Evolutionary conservation across 2,888 invertebrate genomes (phyloP).

Genomic region (Cyrtodaria siliqua): DNA sequence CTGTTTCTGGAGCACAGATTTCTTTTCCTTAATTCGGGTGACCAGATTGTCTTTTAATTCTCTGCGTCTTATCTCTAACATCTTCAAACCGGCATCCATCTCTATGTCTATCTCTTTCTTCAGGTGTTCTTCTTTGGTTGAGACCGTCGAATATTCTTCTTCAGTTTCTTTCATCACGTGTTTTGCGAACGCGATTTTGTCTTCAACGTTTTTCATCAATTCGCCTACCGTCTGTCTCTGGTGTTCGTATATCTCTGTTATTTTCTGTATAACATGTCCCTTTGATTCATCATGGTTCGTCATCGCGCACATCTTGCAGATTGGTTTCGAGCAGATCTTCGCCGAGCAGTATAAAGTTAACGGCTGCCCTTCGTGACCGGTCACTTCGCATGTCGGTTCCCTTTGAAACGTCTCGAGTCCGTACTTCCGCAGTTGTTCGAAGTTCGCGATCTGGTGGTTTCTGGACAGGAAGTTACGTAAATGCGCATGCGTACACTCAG

Average conservation of each 20-base stretch:
- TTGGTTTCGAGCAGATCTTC: constrained; percentile 61
- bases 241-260: constrained; percentile 64
- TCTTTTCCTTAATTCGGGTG: constrained; percentile 64
- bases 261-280: constrained; percentile 61
- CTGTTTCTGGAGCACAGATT: constrained; percentile 64
- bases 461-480: constrained; percentile 69
- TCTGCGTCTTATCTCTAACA: constrained; percentile 64
- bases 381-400: constrained; percentile 58
- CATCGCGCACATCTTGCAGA: constrained; percentile 68
- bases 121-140: constrained; percentile 57
- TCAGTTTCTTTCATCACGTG: constrained; percentile 69
- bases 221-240: constrained; percentile 60
- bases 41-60: constrained; percentile 65
- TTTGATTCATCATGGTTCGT: constrained; percentile 60
- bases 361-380: constrained; percentile 67
- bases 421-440: constrained; percentile 67
- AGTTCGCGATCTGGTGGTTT: constrained; percentile 65
- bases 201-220: constrained; percentile 62
- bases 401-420: constrained; percentile 67
- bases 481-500: constrained; percentile 69
- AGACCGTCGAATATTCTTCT: constrained; percentile 56
- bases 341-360: constrained; percentile 59
- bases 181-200: constrained; percentile 64
- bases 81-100: constrained; percentile 65
- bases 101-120: constrained; percentile 67